phyloP scores from a whole-genome alignment of 2,888 invertebrate species.

The Yponomeuta evonymella region DNA sequence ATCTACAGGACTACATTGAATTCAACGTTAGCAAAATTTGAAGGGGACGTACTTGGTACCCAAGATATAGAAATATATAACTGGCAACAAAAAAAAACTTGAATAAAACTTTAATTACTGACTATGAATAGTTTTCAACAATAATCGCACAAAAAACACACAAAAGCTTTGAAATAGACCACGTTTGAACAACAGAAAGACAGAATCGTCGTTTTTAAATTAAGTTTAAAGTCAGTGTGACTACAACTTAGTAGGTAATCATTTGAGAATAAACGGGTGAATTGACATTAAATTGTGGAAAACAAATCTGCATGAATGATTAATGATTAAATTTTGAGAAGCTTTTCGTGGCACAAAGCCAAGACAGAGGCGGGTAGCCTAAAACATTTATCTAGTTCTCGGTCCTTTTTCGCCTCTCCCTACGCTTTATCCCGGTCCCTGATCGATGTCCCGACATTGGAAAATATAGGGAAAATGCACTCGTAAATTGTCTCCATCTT shows the following conservation, averaged over 20 bases:
- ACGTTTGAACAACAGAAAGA: too few relatives aligned
- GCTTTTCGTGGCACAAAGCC: not conserved
- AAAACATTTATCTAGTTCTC: not conserved
- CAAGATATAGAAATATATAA: not conserved
- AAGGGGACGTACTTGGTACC: too few relatives aligned
- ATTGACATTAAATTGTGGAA: not conserved
- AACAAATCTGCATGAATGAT: not conserved
- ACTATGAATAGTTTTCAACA: too few relatives aligned
- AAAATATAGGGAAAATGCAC: not conserved
- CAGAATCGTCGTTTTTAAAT: too few relatives aligned
- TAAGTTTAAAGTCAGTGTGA: too few relatives aligned
- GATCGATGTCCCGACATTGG: not conserved
- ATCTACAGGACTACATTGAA: too few relatives aligned
- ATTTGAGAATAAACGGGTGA: not conserved
- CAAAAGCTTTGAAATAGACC: too few relatives aligned
- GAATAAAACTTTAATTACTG: too few relatives aligned
- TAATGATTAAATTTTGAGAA: not conserved
- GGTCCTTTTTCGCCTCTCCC: not conserved
- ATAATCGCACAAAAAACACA: too few relatives aligned
- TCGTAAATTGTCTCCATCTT: too few relatives aligned
- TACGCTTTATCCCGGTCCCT: not conserved
- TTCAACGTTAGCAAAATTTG: too few relatives aligned
- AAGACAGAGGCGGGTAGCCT: not conserved
- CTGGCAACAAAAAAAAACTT: not conserved
- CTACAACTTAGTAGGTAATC: not conserved